phyloP scores from a whole-genome alignment of 2,797 vertebrate genomes.

The Myripristis murdjan region DNA sequence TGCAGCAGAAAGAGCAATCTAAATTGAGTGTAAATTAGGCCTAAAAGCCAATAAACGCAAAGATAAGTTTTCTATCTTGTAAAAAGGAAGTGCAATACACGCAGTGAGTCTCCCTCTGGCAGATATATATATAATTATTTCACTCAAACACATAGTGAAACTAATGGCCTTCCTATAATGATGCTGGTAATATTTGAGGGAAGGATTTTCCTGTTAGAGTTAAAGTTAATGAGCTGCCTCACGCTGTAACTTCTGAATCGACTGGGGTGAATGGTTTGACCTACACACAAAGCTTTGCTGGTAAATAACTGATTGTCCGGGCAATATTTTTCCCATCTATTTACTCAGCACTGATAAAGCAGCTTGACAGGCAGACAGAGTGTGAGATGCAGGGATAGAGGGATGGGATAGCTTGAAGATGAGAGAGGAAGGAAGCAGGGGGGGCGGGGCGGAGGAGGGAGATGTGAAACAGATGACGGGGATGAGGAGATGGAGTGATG shows the following conservation, averaged over 20 bases:
- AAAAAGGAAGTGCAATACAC: constrained; percentile 44
- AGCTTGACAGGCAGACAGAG: constrained; percentile 13
- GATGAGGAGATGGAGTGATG: constrained; percentile 6
- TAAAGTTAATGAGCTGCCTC: constrained; percentile 64
- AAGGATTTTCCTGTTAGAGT: constrained; percentile 45
- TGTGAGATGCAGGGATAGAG: not conserved
- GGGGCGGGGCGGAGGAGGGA: not conserved
- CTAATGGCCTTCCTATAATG: constrained; percentile 60
- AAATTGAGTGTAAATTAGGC: constrained; percentile 62
- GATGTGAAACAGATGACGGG: constrained; percentile 21
- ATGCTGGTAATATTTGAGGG: constrained; percentile 51
- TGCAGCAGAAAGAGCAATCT: constrained; percentile 34
- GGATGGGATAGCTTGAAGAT: constrained; percentile 5
- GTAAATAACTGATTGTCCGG: constrained; percentile 28
- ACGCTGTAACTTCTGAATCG: constrained; percentile 30
- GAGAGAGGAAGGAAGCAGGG: not conserved
- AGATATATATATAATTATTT: constrained; percentile 43
- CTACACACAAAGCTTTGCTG: constrained; percentile 1
- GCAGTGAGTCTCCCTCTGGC: constrained; percentile 33
- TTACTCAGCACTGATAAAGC: constrained; percentile 23
- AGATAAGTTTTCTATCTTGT: constrained; percentile 52
- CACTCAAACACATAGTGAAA: constrained; percentile 52
- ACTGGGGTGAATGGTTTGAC: constrained; percentile 39
- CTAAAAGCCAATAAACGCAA: constrained; percentile 62
- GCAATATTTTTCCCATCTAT: constrained; percentile 24